These are phyloP conservation scores for Aradophagus sp. DNA, from an alignment of 1,140 invertebrate genomes.

Conservation along the genomic window DNA sequence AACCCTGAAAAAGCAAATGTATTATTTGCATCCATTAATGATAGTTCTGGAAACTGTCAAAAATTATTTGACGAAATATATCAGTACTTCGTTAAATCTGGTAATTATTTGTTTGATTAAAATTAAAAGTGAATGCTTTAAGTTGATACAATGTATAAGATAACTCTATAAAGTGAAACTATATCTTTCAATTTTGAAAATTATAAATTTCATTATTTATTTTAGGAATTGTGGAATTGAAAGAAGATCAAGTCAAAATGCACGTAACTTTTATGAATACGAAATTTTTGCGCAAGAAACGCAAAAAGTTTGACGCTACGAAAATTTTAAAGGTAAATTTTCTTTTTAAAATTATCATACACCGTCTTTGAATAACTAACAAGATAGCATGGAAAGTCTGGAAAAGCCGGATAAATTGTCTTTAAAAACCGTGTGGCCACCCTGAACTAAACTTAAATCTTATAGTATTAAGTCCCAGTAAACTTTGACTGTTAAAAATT, in stretches of 20 bases:
- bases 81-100: constrained; percentile 24
- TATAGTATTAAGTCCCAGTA: too few relatives aligned
- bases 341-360: too few relatives aligned
- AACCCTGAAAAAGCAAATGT: constrained; percentile 23
- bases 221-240: constrained; percentile 25
- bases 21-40: constrained; percentile 32
- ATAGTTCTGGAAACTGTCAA: constrained; percentile 25
- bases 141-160: too few relatives aligned
- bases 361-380: too few relatives aligned
- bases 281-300: constrained; percentile 13
- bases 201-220: constrained; percentile 3
- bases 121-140: constrained; percentile 3
- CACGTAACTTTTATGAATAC: constrained; percentile 30
- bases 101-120: constrained; percentile 10
- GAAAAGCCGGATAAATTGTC: too few relatives aligned
- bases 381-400: too few relatives aligned
- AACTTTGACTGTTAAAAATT: too few relatives aligned
- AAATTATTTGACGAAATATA: constrained; percentile 21
- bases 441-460: too few relatives aligned
- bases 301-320: constrained; percentile 21
- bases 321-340: constrained; percentile 30
- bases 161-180: too few relatives aligned
- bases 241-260: constrained; percentile 16
- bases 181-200: too few relatives aligned
- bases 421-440: too few relatives aligned